A percentile compares a stretch with the other conserved stretches of the same genome.
Evolutionary conservation across 2,113 vertebrate genomes (phyloP).

Genomic region (Agapornis roseicollis): DNA sequence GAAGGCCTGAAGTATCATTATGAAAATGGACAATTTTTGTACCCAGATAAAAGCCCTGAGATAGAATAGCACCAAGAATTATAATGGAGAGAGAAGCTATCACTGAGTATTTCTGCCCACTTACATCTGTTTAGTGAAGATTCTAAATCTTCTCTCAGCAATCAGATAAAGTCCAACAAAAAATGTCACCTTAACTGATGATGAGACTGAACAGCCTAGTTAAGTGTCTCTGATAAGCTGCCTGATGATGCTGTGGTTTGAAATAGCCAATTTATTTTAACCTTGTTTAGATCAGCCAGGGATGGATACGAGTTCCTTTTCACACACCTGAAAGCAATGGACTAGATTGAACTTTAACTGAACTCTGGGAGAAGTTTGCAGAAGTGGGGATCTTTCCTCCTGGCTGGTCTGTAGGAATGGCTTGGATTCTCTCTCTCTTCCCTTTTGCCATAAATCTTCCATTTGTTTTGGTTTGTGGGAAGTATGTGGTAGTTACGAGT

Average conservation of each 20-base stretch:
- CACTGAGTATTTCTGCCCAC: background rate
- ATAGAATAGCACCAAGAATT: background rate
- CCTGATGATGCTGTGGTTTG: background rate
- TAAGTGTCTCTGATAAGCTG: background rate
- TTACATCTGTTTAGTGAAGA: background rate
- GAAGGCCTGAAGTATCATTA: background rate
- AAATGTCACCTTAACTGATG: background rate
- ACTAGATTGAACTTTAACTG: background rate
- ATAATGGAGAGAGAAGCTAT: background rate
- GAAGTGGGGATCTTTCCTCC: background rate
- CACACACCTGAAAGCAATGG: background rate
- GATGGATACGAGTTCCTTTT: background rate
- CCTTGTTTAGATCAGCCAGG: background rate
- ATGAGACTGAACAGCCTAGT: background rate
- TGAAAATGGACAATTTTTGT: background rate
- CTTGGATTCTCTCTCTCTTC: background rate
- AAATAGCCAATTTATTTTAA: background rate
- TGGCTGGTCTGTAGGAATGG: background rate
- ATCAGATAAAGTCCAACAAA: background rate
- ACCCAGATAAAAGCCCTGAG: background rate
- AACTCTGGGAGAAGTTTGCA: background rate
- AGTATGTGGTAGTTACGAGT: background rate
- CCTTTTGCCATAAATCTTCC: background rate
- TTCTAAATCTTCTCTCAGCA: background rate
- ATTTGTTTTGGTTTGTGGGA: background rate